Base-by-base conservation (phyloP, 2,113 vertebrate genomes). In the Neopipo cinnamomea region DNA sequence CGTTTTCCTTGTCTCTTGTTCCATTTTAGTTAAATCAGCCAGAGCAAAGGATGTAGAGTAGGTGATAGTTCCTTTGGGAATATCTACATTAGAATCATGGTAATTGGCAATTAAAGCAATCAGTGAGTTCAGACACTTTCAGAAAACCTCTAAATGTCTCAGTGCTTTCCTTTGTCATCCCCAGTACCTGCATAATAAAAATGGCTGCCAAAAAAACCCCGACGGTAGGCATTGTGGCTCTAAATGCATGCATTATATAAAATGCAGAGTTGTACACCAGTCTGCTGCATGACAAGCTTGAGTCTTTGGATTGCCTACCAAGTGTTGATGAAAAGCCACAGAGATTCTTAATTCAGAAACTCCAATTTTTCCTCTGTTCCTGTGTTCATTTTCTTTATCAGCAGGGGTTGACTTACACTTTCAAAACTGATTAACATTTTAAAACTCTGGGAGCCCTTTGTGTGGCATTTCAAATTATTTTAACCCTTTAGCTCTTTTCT, bases 351-450 rank as follows among this genome's bases (percentile, higher is more conserved):
- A 97, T 97, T 95, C 85, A 92, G 89, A 94, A 95, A 88, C 42
- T 89, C 46, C 86, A 89, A 50, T 94, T 95, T 96, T 96, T 85
- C 47, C 47, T 94, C 76, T 94, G 73, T 96, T 97, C 93, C 83
- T 86, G 53, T 91, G 90, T 94, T 96, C 95, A 96, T 96, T 97
- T 96, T 94, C 93, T 94, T 95, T 96, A 78, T 87, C 96, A 95
- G 96, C 94, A 88, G 94, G 95, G 78, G 78, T 83, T 93, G 88
- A 93, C 93, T 96, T 96, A 93, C 82, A 90, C 90, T 96, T 96
- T 95, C 93, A 96, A 95, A 96, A 95, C 91, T 96, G 91, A 96
- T 97, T 96, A 96, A 93, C 82, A 93, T 95, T 97, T 97, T 96
- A 85, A 96, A 96, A 94, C 85, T 91, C 73, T 94, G 49, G 73